phyloP scores from a whole-genome alignment of 2,888 invertebrate genomes.

The Pandemis corylana region DNA sequence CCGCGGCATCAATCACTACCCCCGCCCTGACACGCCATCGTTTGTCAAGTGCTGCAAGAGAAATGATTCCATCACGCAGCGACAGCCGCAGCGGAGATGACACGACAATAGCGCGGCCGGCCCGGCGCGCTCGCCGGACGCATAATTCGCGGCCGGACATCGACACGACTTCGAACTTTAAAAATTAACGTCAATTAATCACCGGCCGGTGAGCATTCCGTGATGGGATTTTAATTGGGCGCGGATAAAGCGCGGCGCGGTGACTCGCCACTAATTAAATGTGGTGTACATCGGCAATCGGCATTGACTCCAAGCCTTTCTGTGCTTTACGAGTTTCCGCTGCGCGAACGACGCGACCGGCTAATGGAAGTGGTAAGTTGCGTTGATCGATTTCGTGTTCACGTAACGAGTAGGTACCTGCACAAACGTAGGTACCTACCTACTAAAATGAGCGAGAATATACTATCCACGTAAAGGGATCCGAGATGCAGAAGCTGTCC shows the following conservation, averaged over 20 bases:
- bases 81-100: conserved; percentile 20
- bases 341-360: neutral
- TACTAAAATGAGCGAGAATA: neutral
- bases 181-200: conserved; percentile 40
- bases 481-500: neutral
- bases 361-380: neutral
- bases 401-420: neutral
- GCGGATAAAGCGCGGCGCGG: conserved; percentile 22
- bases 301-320: conserved; percentile 12
- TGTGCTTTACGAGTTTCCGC: conserved; percentile 7
- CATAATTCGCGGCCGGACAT: conserved; percentile 33
- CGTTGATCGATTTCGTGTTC: neutral
- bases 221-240: conserved; percentile 41
- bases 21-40: conserved; percentile 23
- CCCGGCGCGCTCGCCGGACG: conserved; percentile 45
- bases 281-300: conserved; percentile 12
- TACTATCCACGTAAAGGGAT: neutral
- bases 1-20: conserved; percentile 39
- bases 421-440: too few species aligned
- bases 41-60: conserved; percentile 35
- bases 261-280: conserved; percentile 27
- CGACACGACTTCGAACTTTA: conserved; percentile 41
- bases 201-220: conserved; percentile 28
- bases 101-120: conserved; percentile 12
- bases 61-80: conserved; percentile 39